These are phyloP conservation scores for Heliconius nattereri DNA, from an alignment of 1,140 invertebrate genomes.

Conservation along the genomic window DNA sequence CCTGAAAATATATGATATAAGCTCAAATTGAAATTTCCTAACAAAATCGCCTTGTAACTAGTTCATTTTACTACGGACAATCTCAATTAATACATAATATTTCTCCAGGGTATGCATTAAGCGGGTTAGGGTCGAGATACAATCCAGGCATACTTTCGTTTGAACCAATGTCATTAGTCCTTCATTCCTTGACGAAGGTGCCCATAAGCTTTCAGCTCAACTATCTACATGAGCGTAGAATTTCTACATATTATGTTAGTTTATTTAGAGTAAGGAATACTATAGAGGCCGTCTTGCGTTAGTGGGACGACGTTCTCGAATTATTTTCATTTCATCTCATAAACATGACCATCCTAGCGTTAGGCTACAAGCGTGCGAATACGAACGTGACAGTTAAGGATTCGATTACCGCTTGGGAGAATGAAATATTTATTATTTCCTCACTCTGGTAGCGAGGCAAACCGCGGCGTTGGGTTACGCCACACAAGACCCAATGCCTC, in stretches of 20 bases:
- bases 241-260: background rate
- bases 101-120: background rate
- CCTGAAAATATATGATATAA: background rate
- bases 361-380: too few relatives aligned
- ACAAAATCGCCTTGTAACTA: background rate
- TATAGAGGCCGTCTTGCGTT: background rate
- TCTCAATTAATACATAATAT: conserved; percentile 1
- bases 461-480: too few relatives aligned
- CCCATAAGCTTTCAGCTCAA: conserved; percentile 9
- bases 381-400: too few relatives aligned
- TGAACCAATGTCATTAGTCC: conserved; percentile 9
- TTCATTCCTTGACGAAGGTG: background rate
- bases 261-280: background rate
- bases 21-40: background rate
- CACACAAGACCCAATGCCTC: too few relatives aligned
- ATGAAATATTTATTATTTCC: too few relatives aligned
- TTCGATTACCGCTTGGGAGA: too few relatives aligned
- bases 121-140: conserved; percentile 1
- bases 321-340: too few relatives aligned
- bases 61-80: background rate
- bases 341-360: too few relatives aligned
- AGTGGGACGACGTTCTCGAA: too few relatives aligned
- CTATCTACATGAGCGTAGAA: background rate
- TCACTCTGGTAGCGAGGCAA: too few relatives aligned
- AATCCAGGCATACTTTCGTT: conserved; percentile 7